A percentile compares a stretch with the other conserved stretches of the same genome.
These are phyloP conservation scores for Zoanthus sociatus DNA, from an alignment of 92 coral and sea anemone species.

Conservation along the genomic window DNA sequence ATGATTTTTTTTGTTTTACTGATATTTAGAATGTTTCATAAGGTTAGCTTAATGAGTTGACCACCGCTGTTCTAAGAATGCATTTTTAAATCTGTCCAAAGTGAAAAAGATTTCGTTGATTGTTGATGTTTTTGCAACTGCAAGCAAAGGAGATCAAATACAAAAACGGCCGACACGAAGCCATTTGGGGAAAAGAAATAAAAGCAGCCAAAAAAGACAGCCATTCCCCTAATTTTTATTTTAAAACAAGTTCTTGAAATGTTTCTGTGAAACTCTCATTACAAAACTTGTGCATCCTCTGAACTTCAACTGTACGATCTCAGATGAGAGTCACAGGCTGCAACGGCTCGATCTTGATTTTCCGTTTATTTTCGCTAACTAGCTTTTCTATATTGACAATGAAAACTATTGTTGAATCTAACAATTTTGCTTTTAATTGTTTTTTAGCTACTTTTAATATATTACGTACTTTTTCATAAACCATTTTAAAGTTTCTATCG, in stretches of 20 bases:
- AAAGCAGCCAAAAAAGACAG: neutral
- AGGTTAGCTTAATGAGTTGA: neutral
- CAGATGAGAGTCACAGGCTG: too few species aligned
- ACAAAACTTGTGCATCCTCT: too few species aligned
- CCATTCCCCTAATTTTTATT: neutral
- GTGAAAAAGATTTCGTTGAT: neutral
- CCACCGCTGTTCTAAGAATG: neutral
- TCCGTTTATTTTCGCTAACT: too few species aligned
- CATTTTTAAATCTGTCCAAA: neutral
- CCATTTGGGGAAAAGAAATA: neutral
- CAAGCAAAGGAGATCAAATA: neutral
- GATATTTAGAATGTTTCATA: neutral
- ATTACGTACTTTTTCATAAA: too few species aligned
- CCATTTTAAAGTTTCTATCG: too few species aligned
- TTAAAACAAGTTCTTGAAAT: neutral
- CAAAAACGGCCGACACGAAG: neutral
- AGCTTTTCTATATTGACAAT: too few species aligned
- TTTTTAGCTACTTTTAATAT: too few species aligned
- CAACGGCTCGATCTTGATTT: too few species aligned
- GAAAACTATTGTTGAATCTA: too few species aligned
- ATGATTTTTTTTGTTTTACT: neutral
- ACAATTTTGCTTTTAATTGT: too few species aligned
- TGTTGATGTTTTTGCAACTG: neutral
- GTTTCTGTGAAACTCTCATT: too few species aligned
- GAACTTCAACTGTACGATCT: too few species aligned